phyloP scores from a whole-genome alignment of 1,140 invertebrate genomes.

The Dendroctonus valens region DNA sequence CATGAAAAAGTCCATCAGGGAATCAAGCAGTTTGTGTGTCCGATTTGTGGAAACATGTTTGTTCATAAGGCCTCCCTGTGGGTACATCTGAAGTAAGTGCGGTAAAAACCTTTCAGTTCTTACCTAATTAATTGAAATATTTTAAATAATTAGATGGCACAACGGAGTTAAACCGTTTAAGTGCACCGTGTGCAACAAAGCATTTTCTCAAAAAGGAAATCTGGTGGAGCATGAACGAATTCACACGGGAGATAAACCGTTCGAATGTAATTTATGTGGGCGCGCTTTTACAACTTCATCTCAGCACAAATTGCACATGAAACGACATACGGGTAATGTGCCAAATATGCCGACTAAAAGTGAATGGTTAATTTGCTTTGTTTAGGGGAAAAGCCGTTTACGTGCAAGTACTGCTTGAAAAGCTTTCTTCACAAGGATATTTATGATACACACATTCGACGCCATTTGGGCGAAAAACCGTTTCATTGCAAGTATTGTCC shows the following conservation, averaged over 20 bases:
- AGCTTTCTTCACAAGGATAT: conserved; percentile 65
- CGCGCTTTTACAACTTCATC: conserved; percentile 70
- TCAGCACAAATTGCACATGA: conserved; percentile 61
- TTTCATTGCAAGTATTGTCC: conserved; percentile 61
- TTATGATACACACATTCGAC: conserved; percentile 63
- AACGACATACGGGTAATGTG: conserved; percentile 61
- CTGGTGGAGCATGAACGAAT: conserved; percentile 61
- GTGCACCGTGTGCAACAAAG: conserved; percentile 61
- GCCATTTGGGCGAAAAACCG: conserved; percentile 63
- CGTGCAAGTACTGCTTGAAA: conserved; percentile 60
- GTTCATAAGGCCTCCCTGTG: conserved; percentile 71
- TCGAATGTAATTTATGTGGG: conserved; percentile 65
- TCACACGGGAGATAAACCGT: conserved; percentile 64
- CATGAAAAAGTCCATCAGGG: conserved; percentile 67
- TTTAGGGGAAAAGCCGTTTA: conserved; percentile 57
- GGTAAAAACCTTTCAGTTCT: background rate
- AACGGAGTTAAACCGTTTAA: conserved; percentile 61
- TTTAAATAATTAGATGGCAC: conserved; percentile 45
- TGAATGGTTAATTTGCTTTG: background rate
- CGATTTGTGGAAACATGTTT: conserved; percentile 73
- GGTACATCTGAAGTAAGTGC: conserved; percentile 57
- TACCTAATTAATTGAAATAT: background rate
- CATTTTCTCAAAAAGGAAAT: conserved; percentile 64
- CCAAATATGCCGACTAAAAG: background rate
- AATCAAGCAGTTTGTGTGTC: conserved; percentile 71